Base-by-base conservation (phyloP, 2,888 invertebrate genomes). In the Drosophila glabriapex region DNA sequence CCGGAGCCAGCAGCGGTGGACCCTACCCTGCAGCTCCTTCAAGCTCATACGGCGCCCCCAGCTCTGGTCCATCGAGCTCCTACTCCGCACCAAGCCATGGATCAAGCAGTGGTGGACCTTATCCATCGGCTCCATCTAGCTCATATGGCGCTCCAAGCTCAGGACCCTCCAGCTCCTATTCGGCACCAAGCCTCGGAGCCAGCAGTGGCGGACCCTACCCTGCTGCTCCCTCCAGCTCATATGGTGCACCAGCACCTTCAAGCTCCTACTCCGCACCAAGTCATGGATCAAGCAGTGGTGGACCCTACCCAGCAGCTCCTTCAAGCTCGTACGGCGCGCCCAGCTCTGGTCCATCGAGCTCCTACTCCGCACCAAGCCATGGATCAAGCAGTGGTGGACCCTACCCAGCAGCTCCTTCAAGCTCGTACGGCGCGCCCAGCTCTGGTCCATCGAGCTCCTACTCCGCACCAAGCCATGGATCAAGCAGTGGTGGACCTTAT, bases 301-400 rank as follows among this genome's bases (percentile, higher is more conserved):
- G 95, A 77, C 94, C 85, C 0, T 83, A 95, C 35, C 83, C 94
- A 2, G 93, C 94, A 0, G 88, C 93, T 29, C 88, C 85, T 0
- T 89, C 80, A 16, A 31, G 71, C 53, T 83, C 82, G 0, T 82
- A 82, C 9, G 68, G 71, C 0, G 77, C 80, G 0, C 82, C 81
- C 16, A 49, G 59, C 2, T 80, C 82, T 66, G 58, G 62, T 80
- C 71, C 79, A 6, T 93, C 76, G 0, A 80, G 78, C 22, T 81
- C 85, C 6, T 83, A 85, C 60, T 83, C 83, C 0, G 81, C 84
- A 0, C 80, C 83, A 0, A 82, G 71, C n/a, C 35, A 66, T 0
- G 61, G 59, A 0, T 93, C 94, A 0, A 82, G 22, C 50, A 93
- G 93, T 46, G 87, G 93, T 75, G 95, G 95, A 77, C 94, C 85